Base-by-base conservation (phyloP, 2,888 invertebrate genomes). In the Agrotis clavis region DNA sequence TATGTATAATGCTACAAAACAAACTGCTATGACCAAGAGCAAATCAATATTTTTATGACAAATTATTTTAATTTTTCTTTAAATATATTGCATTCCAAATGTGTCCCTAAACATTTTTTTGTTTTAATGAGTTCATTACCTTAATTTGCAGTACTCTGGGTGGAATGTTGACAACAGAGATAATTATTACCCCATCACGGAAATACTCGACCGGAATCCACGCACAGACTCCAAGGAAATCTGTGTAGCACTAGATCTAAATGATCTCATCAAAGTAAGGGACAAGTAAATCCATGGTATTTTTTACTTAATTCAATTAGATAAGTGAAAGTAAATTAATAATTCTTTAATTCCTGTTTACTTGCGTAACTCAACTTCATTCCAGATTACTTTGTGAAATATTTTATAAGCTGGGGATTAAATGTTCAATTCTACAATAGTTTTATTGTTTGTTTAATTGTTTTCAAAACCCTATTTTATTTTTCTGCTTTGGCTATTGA, bases 121-220 rank as follows among this genome's bases (percentile, higher is more conserved):
- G 18, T 54, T 19, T 14, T 41, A 19, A 54, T 56, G 11, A 45
- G 16, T 53, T 48, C 50, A 19, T 21, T 21, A 41, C 60, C 50
- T 83, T 71, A 13, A 63, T 74, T 95, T 96, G 74, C 94, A 97
- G 97, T 97, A 97, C 87, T 97, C 97, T 70, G 97, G 97, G 70
- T 97, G 97, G 97, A 97, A 97, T 90, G 95, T 96, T 73, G 96
- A 96, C 88, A 97, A 97, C 88, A 95, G 97, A 85, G 96, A 97
- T 48, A 96, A 97, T 84, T 97, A 97, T 89, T 97, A 97, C 86
- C 96, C 97, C 54, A 97, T 97, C 67, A 96, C 97, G 69, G 97
- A 96, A 92, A 96, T 96, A 86, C 83, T 96, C 91, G 96, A 96
- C 84, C 89, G 96, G 81, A 96, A 96, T 86, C 96, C 96, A 73